Conservation (phyloP, 2,888 invertebrate genomes). For the Ophraella communa region DNA sequence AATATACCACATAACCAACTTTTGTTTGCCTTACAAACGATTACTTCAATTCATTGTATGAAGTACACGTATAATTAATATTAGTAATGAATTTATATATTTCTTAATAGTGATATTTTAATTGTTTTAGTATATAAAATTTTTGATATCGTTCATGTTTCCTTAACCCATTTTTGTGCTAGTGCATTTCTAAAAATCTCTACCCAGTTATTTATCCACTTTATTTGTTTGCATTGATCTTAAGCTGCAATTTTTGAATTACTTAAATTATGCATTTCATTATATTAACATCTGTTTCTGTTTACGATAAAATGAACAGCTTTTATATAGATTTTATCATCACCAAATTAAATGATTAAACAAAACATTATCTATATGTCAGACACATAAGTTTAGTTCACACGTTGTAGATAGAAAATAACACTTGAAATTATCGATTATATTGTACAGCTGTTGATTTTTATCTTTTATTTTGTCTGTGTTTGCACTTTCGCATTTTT, state of each 20-base stretch:
- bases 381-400: slow-evolving; percentile 3
- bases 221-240: background rate
- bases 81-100: too few relatives aligned
- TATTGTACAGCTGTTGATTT: slow-evolving; percentile 2
- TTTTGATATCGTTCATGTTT: too few relatives aligned
- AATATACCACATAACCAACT: too few relatives aligned
- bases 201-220: too few relatives aligned
- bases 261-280: background rate
- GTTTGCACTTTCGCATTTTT: slow-evolving; percentile 1
- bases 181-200: too few relatives aligned
- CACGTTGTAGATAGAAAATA: background rate
- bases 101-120: too few relatives aligned
- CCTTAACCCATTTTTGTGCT: too few relatives aligned
- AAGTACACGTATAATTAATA: too few relatives aligned
- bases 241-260: background rate
- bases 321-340: background rate
- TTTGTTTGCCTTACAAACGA: too few relatives aligned
- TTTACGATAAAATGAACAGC: background rate
- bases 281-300: background rate
- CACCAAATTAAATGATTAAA: slow-evolving; percentile 2
- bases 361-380: background rate
- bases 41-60: too few relatives aligned
- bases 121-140: too few relatives aligned
- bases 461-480: background rate
- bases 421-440: slow-evolving; percentile 3